These are phyloP conservation scores for Siniperca knerii DNA, from an alignment of 2,113 vertebrate genomes.

Conservation along the genomic window DNA sequence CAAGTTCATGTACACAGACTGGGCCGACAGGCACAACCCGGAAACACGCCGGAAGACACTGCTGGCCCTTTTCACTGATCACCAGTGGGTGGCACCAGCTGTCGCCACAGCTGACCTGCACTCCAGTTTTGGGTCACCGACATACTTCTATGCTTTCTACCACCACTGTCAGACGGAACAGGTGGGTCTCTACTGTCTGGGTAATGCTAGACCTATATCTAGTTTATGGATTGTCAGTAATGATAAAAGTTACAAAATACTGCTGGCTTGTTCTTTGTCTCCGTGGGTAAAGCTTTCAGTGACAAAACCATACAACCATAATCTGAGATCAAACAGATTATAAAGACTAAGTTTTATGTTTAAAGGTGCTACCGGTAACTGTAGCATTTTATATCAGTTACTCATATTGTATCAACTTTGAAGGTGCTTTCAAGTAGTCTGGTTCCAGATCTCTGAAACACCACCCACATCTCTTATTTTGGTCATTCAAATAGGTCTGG, in stretches of 20 bases:
- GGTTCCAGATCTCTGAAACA: not conserved
- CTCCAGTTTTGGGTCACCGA: conserved; percentile 98
- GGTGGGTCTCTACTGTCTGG: conserved; percentile 60
- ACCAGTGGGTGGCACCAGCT: conserved; percentile 98
- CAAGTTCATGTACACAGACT: conserved; percentile 99
- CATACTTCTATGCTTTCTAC: conserved; percentile 99
- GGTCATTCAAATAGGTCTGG: not conserved
- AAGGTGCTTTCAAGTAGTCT: not conserved
- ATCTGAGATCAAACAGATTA: not conserved
- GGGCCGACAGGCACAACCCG: conserved; percentile 97
- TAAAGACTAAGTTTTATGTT: not conserved
- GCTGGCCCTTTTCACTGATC: conserved; percentile 96
- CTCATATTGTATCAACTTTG: not conserved
- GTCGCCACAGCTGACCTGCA: conserved; percentile 99
- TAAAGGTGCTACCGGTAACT: not conserved
- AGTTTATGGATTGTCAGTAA: not conserved
- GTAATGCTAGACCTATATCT: not conserved
- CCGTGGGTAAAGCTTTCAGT: not conserved
- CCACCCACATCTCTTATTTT: not conserved
- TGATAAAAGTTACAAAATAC: not conserved
- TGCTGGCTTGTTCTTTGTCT: not conserved
- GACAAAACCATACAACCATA: not conserved
- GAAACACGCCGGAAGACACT: conserved; percentile 97
- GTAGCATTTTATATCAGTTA: not conserved
- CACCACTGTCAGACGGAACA: conserved; percentile 99